Conservation (phyloP, 92 coral and sea anemone genomes). For the Heliopora coerulea region DNA sequence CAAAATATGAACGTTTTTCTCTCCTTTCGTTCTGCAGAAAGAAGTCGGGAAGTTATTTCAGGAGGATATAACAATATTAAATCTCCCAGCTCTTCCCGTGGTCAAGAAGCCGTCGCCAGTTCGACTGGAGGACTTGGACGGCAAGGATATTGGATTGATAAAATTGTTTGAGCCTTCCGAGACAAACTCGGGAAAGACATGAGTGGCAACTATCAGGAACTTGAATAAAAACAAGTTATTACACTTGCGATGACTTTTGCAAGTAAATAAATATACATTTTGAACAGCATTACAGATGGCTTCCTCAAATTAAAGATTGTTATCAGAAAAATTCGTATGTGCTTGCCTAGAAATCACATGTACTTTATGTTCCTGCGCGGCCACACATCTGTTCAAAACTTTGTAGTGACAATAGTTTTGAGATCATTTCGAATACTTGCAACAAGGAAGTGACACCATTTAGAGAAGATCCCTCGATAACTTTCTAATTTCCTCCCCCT, state of each 20-base stretch:
- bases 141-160: conserved; percentile 57
- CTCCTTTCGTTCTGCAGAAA: conserved; percentile 81
- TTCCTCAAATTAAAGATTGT: neutral
- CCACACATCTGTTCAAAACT: no score
- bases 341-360: no score
- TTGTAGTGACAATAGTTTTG: no score
- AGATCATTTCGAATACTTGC: no score
- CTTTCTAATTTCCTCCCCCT: no score
- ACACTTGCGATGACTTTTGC: no score
- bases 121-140: conserved; percentile 28
- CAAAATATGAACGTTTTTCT: no score
- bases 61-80: conserved; percentile 86
- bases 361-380: neutral
- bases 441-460: no score
- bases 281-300: neutral
- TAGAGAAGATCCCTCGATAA: no score
- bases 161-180: conserved; percentile 79
- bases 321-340: neutral
- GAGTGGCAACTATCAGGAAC: no score
- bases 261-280: neutral
- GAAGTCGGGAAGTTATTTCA: conserved; percentile 88
- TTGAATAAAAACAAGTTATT: no score
- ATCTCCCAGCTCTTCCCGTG: conserved; percentile 77
- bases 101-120: conserved; percentile 45
- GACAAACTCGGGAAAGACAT: conserved; percentile 24